phyloP scores from a whole-genome alignment of 2,797 vertebrate genomes.

The Gallinago nigripennis region DNA sequence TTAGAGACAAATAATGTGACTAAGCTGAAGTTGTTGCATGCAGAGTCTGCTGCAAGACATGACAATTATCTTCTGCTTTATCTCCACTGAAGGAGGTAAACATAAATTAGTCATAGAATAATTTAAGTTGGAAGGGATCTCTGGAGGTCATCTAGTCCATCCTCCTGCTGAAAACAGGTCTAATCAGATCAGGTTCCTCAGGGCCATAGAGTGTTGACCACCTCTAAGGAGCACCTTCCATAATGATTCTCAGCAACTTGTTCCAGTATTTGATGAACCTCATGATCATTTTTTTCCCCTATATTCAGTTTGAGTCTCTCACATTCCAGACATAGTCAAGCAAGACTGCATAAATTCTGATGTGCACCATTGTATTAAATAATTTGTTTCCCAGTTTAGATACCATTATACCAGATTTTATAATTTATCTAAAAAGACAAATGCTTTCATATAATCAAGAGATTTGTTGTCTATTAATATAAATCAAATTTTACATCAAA shows the following conservation, averaged over 20 bases:
- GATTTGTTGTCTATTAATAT: background rate
- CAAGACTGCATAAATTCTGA: background rate
- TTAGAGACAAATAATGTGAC: background rate
- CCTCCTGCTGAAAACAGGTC: background rate
- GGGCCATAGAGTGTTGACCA: background rate
- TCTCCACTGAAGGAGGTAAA: background rate
- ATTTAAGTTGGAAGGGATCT: background rate
- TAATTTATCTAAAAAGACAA: background rate
- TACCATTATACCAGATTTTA: background rate
- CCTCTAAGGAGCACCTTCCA: background rate
- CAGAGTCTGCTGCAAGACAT: background rate
- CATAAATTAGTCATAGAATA: background rate
- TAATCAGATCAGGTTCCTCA: background rate
- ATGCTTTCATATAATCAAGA: background rate
- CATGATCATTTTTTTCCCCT: background rate
- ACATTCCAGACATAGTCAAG: background rate
- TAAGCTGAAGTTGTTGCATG: background rate
- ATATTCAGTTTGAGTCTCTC: background rate
- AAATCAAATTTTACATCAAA: background rate
- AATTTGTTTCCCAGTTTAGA: background rate
- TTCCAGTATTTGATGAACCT: background rate
- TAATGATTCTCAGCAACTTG: background rate
- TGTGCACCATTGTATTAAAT: background rate
- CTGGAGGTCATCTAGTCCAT: background rate
- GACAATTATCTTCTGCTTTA: background rate